Conservation (phyloP, 2,113 vertebrate genomes). For the Nycticebus coucang region DNA sequence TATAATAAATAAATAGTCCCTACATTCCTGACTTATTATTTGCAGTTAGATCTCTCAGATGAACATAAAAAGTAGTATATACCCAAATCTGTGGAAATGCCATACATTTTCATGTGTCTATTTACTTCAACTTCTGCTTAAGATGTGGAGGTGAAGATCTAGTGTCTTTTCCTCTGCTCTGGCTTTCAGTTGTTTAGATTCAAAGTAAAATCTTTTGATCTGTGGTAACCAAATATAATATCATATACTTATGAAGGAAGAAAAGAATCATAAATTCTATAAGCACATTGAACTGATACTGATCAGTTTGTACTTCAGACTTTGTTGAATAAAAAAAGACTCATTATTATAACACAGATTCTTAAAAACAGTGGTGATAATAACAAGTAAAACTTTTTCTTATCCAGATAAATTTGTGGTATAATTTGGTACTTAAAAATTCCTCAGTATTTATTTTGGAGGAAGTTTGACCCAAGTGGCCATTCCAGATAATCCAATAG, state of each 20-base stretch:
- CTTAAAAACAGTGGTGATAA: background rate
- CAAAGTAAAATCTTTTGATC: background rate
- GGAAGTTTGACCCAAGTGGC: constrained; percentile 45
- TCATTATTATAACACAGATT: background rate
- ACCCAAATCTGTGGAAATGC: background rate
- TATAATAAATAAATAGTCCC: background rate
- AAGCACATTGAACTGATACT: background rate
- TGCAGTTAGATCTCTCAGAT: background rate
- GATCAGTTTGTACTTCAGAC: background rate
- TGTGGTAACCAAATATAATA: background rate
- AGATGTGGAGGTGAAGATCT: background rate
- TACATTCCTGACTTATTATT: background rate
- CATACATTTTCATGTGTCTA: background rate
- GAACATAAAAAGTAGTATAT: background rate
- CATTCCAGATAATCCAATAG: constrained; percentile 70
- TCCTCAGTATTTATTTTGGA: constrained; percentile 52
- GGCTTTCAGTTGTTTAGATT: background rate
- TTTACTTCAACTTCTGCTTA: background rate
- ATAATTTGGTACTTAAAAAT: constrained; percentile 25
- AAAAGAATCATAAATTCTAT: background rate
- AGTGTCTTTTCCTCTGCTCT: background rate
- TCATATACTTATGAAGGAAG: background rate
- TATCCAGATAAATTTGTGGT: background rate
- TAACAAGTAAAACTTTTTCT: background rate
- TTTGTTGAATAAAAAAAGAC: background rate